Conservation (phyloP, 2,888 invertebrate species). For the Glyphotaelius pellucidus region DNA sequence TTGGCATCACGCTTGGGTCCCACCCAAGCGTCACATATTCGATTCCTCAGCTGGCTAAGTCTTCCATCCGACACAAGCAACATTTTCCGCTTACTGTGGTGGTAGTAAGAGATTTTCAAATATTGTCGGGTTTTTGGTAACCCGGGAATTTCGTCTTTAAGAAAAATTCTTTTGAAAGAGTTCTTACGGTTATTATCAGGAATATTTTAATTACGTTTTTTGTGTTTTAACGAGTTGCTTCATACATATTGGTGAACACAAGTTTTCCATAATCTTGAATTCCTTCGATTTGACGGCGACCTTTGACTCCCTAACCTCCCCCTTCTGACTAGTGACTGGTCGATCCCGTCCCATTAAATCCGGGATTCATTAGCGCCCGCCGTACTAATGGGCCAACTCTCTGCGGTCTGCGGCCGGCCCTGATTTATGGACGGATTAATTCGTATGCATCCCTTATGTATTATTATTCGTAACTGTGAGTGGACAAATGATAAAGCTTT, state of each 20-base stretch:
- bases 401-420: constrained; percentile 53
- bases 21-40: too few species aligned
- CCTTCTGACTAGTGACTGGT: not conserved
- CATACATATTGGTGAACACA: not conserved
- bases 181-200: too few species aligned
- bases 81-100: too few species aligned
- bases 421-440: constrained; percentile 60
- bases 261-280: not conserved
- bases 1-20: too few species aligned
- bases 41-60: too few species aligned
- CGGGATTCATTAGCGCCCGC: constrained; percentile 47
- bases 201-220: too few species aligned
- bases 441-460: constrained; percentile 50
- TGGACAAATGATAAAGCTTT: not conserved
- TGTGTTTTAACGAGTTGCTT: too few species aligned
- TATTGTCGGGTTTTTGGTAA: too few species aligned
- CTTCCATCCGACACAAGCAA: too few species aligned
- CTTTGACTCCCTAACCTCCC: not conserved
- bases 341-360: not conserved
- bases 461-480: constrained; percentile 15
- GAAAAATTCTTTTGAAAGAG: too few species aligned
- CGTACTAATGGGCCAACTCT: constrained; percentile 46
- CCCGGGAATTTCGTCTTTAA: too few species aligned
- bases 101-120: too few species aligned
- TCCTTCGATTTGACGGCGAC: not conserved